These are phyloP conservation scores for Thalassophryne amazonica DNA, from an alignment of 2,797 vertebrate genomes.

Conservation along the genomic window DNA sequence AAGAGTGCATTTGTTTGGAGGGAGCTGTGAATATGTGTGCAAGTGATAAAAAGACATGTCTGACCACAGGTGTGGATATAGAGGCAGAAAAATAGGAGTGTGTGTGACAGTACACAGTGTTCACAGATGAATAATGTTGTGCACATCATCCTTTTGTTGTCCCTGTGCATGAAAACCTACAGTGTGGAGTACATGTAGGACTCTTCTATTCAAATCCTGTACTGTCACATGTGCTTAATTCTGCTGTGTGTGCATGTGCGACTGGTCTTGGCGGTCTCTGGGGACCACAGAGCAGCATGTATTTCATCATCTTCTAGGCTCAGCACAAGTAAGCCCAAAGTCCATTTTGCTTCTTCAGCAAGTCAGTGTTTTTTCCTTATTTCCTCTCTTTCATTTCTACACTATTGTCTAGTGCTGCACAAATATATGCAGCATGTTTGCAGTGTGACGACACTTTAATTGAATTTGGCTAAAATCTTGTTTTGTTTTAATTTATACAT, in stretches of 20 bases:
- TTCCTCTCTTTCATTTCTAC: conserved; percentile 21
- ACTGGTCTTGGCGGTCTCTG: conserved; percentile 32
- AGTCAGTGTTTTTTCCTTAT: conserved; percentile 32
- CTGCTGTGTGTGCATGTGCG: conserved; percentile 55
- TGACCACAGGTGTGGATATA: conserved; percentile 24
- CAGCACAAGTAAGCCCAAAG: conserved; percentile 31
- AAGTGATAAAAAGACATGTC: conserved; percentile 48
- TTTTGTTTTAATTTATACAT: too few species aligned
- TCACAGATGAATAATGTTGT: too few species aligned
- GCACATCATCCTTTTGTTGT: conserved; percentile 45
- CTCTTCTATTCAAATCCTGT: conserved; percentile 33
- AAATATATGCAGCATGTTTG: too few species aligned
- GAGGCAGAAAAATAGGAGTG: conserved; percentile 6
- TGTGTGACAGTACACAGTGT: conserved; percentile 54
- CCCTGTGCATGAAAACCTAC: conserved; percentile 17
- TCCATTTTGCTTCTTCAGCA: conserved; percentile 65
- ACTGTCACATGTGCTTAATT: conserved; percentile 50
- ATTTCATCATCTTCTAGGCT: conserved; percentile 63
- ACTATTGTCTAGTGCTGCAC: background rate
- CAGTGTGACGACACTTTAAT: too few species aligned
- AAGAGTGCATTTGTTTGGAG: conserved; percentile 73
- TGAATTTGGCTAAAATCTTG: too few species aligned
- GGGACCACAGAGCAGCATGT: conserved; percentile 43
- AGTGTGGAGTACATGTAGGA: conserved; percentile 1
- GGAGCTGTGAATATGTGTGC: conserved; percentile 55